Evolutionary conservation across 1,140 invertebrate species (phyloP).

Genomic region (Eriosoma lanigerum): DNA sequence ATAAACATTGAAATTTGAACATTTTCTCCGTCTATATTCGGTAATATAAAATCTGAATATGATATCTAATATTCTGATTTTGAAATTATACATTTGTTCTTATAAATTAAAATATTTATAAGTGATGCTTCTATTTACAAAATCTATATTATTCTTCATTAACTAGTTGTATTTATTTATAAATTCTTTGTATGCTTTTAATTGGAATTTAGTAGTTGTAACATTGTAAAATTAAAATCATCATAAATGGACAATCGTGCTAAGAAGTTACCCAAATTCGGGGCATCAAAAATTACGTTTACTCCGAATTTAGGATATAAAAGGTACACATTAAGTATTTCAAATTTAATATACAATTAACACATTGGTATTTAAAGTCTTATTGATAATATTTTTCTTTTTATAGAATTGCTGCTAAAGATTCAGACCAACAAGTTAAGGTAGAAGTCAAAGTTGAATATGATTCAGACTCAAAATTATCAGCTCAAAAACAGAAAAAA

Average conservation of each 20-base stretch:
- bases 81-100: not conserved
- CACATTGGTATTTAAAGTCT: no score
- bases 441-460: conserved; percentile 39
- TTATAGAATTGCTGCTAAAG: conserved; percentile 11
- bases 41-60: no score
- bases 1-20: no score
- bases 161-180: no score
- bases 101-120: not conserved
- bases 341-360: not conserved
- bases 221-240: not conserved
- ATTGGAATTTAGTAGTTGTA: not conserved
- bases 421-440: not conserved
- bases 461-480: not conserved
- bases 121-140: no score
- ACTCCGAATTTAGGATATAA: conserved; percentile 44
- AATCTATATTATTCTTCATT: not conserved
- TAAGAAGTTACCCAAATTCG: conserved; percentile 21
- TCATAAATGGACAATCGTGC: conserved; percentile 20
- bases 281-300: not conserved
- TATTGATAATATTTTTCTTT: not conserved
- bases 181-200: not conserved
- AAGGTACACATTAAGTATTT: not conserved
- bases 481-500: conserved; percentile 44
- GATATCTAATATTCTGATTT: no score
- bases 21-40: no score